These are phyloP conservation scores for Callipepla californica DNA, from an alignment of 2,113 vertebrate species.

Conservation along the genomic window DNA sequence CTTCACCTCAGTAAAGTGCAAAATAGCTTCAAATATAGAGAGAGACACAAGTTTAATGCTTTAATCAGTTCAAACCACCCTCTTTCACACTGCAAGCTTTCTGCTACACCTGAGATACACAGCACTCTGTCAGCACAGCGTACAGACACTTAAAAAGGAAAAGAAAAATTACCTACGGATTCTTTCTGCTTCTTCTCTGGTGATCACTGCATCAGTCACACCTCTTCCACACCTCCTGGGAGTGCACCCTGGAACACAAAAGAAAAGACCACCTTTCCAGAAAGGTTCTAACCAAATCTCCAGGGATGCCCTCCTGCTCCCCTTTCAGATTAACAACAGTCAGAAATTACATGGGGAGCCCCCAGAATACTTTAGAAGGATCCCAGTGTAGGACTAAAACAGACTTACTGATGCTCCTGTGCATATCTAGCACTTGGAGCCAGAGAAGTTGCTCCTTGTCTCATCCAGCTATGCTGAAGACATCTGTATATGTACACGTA, in stretches of 20 bases:
- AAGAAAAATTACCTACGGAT: conserved; percentile 77
- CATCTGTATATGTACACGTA: background rate
- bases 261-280: background rate
- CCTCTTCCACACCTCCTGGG: conserved; percentile 91
- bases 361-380: background rate
- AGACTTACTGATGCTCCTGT: background rate
- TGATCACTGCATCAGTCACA: conserved; percentile 85
- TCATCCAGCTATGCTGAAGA: background rate
- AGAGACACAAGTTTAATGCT: background rate
- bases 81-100: background rate
- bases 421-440: background rate
- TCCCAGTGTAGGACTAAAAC: background rate
- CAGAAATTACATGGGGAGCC: background rate
- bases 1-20: background rate
- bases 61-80: background rate
- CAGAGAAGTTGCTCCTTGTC: background rate
- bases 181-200: conserved; percentile 84
- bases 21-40: background rate
- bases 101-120: background rate
- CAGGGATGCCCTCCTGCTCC: background rate
- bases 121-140: background rate
- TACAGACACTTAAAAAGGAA: background rate
- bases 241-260: conserved; percentile 86
- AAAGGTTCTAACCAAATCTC: background rate
- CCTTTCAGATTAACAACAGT: background rate